Evolutionary conservation across 2,888 invertebrate species (phyloP).

Genomic region (Hipparchia semele): DNA sequence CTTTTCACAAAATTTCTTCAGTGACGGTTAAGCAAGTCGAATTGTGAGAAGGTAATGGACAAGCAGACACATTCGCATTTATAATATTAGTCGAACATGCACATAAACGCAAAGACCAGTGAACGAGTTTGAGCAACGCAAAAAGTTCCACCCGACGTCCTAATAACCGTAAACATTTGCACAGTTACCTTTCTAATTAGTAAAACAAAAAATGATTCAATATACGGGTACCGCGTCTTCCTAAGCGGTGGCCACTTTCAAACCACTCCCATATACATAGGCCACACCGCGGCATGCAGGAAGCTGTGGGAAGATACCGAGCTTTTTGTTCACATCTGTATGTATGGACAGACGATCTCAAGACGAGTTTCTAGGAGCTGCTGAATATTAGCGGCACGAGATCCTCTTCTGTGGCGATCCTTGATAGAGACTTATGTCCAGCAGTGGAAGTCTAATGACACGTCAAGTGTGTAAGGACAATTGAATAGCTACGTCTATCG

Average conservation of each 20-base stretch:
- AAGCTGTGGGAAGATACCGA: conserved; percentile 56
- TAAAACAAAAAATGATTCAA: conserved; percentile 24
- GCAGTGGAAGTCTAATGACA: too few species aligned
- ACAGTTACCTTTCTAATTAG: conserved; percentile 29
- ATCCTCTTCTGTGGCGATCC: too few species aligned
- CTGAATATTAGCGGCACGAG: too few species aligned
- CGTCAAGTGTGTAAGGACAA: too few species aligned
- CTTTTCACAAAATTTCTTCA: too few species aligned
- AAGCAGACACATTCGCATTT: too few species aligned
- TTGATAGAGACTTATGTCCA: too few species aligned
- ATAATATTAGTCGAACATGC: background rate
- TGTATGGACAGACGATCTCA: too few species aligned
- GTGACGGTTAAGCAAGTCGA: background rate
- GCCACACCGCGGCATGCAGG: conserved; percentile 42
- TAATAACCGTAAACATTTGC: conserved; percentile 14
- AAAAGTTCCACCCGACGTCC: background rate
- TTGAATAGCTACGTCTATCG: too few species aligned
- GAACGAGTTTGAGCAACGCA: background rate
- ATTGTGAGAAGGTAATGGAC: too few species aligned
- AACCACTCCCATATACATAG: conserved; percentile 42
- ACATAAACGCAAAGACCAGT: background rate
- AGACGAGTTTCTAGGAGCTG: too few species aligned
- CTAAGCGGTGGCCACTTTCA: conserved; percentile 45
- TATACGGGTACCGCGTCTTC: conserved; percentile 19
- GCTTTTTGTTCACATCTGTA: conserved; percentile 47